Conservation (phyloP, 2,888 invertebrate genomes). For the Metellina segmentata region DNA sequence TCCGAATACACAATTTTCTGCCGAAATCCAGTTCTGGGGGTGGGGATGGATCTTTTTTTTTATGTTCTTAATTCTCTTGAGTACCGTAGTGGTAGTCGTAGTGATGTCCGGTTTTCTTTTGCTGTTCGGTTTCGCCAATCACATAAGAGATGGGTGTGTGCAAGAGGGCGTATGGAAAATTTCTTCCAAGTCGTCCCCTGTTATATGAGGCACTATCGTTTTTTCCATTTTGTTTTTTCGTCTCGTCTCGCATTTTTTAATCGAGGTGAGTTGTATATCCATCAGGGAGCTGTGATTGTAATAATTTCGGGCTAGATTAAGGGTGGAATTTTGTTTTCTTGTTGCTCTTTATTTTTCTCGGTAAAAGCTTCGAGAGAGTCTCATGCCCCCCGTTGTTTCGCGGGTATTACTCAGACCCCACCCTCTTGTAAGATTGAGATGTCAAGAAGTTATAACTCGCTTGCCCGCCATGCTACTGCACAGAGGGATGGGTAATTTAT, state of each 20-base stretch:
- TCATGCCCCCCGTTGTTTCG: too few species aligned
- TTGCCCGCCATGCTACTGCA: too few species aligned
- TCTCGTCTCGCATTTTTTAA: neutral
- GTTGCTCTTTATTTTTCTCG: too few species aligned
- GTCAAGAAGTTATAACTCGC: too few species aligned
- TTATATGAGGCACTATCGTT: neutral
- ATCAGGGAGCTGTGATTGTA: too few species aligned
- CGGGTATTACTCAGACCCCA: too few species aligned
- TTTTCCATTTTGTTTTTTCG: neutral
- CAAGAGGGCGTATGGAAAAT: slow-evolving; percentile 38
- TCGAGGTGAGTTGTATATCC: too few species aligned
- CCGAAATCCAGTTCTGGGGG: neutral
- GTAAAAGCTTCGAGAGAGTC: too few species aligned
- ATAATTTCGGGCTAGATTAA: too few species aligned
- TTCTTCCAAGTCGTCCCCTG: neutral
- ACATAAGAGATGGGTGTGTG: slow-evolving; percentile 36
- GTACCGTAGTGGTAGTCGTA: slow-evolving; percentile 4
- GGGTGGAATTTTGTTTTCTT: too few species aligned
- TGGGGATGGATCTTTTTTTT: neutral
- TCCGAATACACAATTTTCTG: slow-evolving; percentile 23
- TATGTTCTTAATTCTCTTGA: neutral
- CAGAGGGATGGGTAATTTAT: too few species aligned
- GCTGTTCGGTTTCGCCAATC: neutral
- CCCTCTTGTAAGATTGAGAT: too few species aligned
- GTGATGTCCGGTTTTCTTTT: neutral